Conservation (phyloP, 2,797 vertebrate species). For the Schizothorax lantsangensis region DNA sequence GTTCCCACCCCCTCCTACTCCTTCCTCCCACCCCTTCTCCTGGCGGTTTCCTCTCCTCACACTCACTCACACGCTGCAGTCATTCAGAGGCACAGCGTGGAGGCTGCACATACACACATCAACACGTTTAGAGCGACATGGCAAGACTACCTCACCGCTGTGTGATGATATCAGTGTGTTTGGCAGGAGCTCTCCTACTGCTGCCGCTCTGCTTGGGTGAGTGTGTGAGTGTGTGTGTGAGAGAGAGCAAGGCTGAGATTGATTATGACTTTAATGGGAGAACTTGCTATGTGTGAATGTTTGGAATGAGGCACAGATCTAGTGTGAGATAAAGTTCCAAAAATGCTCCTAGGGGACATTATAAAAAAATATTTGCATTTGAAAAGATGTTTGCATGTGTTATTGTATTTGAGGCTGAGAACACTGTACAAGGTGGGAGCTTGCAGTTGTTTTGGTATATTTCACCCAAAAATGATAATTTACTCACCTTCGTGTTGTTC, state of each 20-base stretch:
- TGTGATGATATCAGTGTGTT: conserved; percentile 59
- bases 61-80: conserved; percentile 44
- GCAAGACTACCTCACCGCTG: conserved; percentile 56
- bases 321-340: not conserved
- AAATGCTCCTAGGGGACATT: not conserved
- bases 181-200: conserved; percentile 60
- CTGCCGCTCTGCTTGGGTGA: conserved; percentile 62
- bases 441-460: not conserved
- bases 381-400: conserved; percentile 37
- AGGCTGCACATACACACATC: conserved; percentile 51
- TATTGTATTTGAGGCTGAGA: not conserved
- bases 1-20: conserved; percentile 53
- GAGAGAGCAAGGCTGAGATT: not conserved
- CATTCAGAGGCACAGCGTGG: conserved; percentile 60
- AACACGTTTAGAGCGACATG: conserved; percentile 60
- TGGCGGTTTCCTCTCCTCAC: conserved; percentile 50
- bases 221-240: conserved; percentile 46
- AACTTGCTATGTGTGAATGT: conserved; percentile 3
- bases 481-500: not conserved
- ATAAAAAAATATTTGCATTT: not conserved
- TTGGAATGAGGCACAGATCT: not conserved
- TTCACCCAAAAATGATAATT: not conserved
- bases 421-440: not conserved
- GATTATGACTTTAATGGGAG: not conserved
- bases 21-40: conserved; percentile 53